Conservation (phyloP, 2,797 vertebrate genomes). For the Nothura maculosa region DNA sequence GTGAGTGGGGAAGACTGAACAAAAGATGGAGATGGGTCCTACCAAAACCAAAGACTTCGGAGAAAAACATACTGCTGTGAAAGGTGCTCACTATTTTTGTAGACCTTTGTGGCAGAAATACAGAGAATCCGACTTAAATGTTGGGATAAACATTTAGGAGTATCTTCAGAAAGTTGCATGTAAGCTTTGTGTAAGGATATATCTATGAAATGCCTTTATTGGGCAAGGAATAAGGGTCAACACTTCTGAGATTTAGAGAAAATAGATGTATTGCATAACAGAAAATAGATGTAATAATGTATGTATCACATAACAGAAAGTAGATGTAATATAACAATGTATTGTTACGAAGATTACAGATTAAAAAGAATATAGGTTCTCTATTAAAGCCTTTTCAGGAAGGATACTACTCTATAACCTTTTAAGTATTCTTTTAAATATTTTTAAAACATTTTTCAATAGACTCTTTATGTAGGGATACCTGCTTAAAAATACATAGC, state of each 20-base stretch:
- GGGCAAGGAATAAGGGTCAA: background rate
- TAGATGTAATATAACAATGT: too few species aligned
- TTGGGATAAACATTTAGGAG: background rate
- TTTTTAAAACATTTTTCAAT: constrained; percentile 20
- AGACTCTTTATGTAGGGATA: background rate
- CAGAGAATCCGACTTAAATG: background rate
- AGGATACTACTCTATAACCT: background rate
- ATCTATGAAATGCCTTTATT: background rate
- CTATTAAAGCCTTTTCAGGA: background rate
- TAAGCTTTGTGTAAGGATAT: background rate
- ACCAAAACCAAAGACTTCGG: background rate
- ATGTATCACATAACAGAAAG: too few species aligned
- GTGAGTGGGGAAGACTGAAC: background rate
- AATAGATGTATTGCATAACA: too few species aligned
- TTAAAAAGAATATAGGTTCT: background rate
- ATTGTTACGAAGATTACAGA: background rate
- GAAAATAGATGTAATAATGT: too few species aligned
- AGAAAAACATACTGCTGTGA: background rate
- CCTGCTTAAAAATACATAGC: background rate
- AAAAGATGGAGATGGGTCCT: background rate
- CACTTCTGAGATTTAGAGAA: background rate
- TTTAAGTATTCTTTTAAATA: constrained; percentile 1
- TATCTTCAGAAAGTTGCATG: background rate
- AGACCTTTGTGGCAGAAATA: background rate
- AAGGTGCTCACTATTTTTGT: fast-evolving